phyloP scores from a whole-genome alignment of 2,888 invertebrate genomes.

The Rhamphomyia laevipes region DNA sequence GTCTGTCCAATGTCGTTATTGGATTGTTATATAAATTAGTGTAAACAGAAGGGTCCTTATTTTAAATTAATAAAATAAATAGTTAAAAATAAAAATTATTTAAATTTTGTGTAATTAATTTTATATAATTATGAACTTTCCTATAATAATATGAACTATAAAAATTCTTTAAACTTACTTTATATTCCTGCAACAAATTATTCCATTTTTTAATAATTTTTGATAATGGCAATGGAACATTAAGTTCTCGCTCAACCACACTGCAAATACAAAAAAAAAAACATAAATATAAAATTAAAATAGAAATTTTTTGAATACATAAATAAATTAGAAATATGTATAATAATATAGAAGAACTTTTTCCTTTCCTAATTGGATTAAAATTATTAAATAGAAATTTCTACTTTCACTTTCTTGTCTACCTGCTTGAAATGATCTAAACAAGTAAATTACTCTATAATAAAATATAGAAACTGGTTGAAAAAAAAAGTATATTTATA shows the following conservation, averaged over 20 bases:
- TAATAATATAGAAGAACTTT: not conserved
- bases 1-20: too few relatives aligned
- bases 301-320: not conserved
- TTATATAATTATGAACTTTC: too few relatives aligned
- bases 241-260: constrained; percentile 37
- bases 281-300: not conserved
- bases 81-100: too few relatives aligned
- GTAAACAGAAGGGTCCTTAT: too few relatives aligned
- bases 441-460: not conserved
- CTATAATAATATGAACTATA: too few relatives aligned
- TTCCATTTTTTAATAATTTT: constrained; percentile 40
- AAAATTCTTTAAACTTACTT: constrained; percentile 22
- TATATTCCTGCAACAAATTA: constrained; percentile 38
- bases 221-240: constrained; percentile 37
- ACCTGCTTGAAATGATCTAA: not conserved
- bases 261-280: constrained; percentile 19
- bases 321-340: not conserved
- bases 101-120: too few relatives aligned
- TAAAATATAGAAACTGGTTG: not conserved
- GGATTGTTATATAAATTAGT: too few relatives aligned
- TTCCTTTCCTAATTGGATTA: too few relatives aligned
- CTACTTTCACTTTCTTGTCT: not conserved
- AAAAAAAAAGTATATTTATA: not conserved
- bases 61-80: too few relatives aligned
- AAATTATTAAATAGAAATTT: not conserved